A percentile compares a stretch with the other conserved stretches of the same genome.
Conservation (phyloP, 2,888 invertebrate species). For the Flexamia atlantica region DNA sequence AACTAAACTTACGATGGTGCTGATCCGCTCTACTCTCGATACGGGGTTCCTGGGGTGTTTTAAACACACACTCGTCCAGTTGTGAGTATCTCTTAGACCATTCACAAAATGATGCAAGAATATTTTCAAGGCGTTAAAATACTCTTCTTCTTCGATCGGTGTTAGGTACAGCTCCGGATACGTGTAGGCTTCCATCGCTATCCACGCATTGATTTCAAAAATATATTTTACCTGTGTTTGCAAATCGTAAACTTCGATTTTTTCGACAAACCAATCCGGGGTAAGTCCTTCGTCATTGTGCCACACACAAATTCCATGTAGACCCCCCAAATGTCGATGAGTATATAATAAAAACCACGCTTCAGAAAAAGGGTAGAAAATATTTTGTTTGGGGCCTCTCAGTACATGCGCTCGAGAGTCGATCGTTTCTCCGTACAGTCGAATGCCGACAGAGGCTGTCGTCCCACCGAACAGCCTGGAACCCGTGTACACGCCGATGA, state of each 20-base stretch:
- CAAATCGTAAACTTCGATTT: background rate
- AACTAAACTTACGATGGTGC: background rate
- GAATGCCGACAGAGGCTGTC: background rate
- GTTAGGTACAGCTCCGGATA: background rate
- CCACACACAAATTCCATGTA: background rate
- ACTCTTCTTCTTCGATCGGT: background rate
- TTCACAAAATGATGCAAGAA: background rate
- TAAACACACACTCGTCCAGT: background rate
- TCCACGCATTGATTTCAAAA: background rate
- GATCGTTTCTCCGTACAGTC: background rate
- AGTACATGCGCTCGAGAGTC: background rate
- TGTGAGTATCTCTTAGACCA: background rate
- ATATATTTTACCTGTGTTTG: background rate
- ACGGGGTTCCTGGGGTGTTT: too few relatives aligned
- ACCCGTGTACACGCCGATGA: background rate
- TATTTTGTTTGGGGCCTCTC: background rate
- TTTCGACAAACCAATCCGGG: slow-evolving; percentile 10
- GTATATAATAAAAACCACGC: background rate
- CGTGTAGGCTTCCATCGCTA: background rate
- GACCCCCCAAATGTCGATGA: background rate
- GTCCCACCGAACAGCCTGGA: background rate
- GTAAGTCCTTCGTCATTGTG: background rate
- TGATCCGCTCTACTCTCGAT: too few relatives aligned
- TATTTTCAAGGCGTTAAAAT: background rate
- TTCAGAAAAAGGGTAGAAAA: background rate